phyloP scores from a whole-genome alignment of 2,888 invertebrate species.

The Oscheius sp. region DNA sequence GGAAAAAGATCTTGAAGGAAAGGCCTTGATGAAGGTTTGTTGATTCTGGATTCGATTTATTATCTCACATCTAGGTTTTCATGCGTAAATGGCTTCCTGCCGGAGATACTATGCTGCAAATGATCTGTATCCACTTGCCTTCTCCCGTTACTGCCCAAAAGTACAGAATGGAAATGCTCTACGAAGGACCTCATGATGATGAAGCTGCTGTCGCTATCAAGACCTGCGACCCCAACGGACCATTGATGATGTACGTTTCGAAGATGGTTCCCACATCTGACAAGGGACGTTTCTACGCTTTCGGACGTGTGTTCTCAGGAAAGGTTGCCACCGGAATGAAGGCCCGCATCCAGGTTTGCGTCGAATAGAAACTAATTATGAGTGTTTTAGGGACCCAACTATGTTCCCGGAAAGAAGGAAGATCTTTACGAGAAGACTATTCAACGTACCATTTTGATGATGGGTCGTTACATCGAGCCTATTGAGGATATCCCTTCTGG shows the following conservation, averaged over 20 bases:
- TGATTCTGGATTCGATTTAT: not conserved
- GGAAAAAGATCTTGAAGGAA: conserved; percentile 95
- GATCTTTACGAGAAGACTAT: conserved; percentile 98
- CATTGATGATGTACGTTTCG: conserved; percentile 99
- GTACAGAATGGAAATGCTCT: conserved; percentile 99
- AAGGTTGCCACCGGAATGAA: conserved; percentile 79
- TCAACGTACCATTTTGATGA: conserved; percentile 98
- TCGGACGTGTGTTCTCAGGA: conserved; percentile 99
- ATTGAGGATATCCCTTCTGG: conserved; percentile 99
- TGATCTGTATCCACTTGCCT: conserved; percentile 99
- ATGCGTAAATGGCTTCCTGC: conserved; percentile 99
- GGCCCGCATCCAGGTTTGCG: conserved; percentile 89
- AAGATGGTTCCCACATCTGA: conserved; percentile 99
- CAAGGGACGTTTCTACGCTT: conserved; percentile 99
- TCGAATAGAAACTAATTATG: no score
- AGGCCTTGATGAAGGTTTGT: conserved; percentile 88
- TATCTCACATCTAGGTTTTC: conserved; percentile 80
- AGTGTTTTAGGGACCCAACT: conserved; percentile 92
- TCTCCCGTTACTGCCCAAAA: conserved; percentile 93
- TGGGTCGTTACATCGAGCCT: conserved; percentile 99
- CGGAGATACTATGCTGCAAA: conserved; percentile 98
- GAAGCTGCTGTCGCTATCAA: conserved; percentile 85
- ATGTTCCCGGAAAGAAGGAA: conserved; percentile 95
- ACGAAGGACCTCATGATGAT: conserved; percentile 97
- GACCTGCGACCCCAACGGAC: conserved; percentile 94